Evolutionary conservation across 2,888 invertebrate genomes (phyloP).

Genomic region (Drosophila pegasa): DNA sequence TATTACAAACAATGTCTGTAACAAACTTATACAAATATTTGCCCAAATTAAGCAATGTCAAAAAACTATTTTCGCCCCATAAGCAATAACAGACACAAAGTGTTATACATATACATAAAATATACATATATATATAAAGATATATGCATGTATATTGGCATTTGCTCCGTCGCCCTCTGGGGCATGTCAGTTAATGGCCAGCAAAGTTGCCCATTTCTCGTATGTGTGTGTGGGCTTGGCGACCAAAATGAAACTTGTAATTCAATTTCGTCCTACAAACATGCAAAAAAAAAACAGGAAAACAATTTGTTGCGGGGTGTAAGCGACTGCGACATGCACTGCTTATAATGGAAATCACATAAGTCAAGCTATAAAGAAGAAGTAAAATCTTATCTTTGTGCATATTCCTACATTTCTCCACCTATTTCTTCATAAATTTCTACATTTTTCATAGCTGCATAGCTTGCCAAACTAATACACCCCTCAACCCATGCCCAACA

Average conservation of each 20-base stretch:
- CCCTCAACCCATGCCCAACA: not conserved
- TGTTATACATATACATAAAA: constrained; percentile 2
- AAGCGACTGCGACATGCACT: not conserved
- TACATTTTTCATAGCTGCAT: too few species aligned
- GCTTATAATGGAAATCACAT: too few species aligned
- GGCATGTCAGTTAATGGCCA: constrained; percentile 43
- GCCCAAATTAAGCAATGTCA: not conserved
- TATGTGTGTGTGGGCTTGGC: constrained; percentile 30
- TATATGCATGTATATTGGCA: not conserved
- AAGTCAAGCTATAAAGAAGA: too few species aligned
- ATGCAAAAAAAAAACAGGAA: constrained; percentile 10
- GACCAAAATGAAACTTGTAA: constrained; percentile 45
- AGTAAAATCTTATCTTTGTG: too few species aligned
- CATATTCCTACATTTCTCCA: not conserved
- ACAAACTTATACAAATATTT: constrained; percentile 16
- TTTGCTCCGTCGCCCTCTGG: constrained; percentile 33
- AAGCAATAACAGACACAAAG: not conserved
- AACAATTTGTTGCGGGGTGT: not conserved
- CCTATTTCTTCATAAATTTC: too few species aligned
- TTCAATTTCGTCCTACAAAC: constrained; percentile 60
- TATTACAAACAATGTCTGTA: not conserved
- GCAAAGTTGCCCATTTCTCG: constrained; percentile 39
- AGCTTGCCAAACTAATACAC: not conserved
- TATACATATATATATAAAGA: not conserved
- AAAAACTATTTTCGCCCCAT: constrained; percentile 11